A percentile compares a stretch with the other conserved stretches of the same genome.
phyloP scores from a whole-genome alignment of 2,113 vertebrate genomes.

The Perca fluviatilis region DNA sequence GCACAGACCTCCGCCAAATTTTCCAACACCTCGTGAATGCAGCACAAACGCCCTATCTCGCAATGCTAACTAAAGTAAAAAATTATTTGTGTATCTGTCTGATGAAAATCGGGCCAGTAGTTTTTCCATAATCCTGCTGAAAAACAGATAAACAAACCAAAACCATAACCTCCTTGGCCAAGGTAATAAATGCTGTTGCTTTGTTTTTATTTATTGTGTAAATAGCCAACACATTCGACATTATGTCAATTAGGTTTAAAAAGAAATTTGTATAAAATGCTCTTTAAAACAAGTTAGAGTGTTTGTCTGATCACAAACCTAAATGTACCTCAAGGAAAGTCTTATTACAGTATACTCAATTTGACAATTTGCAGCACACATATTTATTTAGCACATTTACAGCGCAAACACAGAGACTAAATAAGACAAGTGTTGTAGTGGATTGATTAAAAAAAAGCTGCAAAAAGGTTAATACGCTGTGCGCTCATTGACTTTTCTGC shows the following conservation, averaged over 20 bases:
- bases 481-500: slow-evolving; percentile 50
- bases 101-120: no score
- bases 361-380: not conserved
- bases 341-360: not conserved
- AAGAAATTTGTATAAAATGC: not conserved
- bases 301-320: not conserved
- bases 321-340: not conserved
- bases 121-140: no score
- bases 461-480: slow-evolving; percentile 52
- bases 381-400: slow-evolving; percentile 13
- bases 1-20: no score
- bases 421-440: slow-evolving; percentile 1
- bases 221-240: no score
- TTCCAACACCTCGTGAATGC: no score
- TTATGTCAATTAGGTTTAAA: not conserved
- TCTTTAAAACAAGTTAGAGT: not conserved
- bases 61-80: no score
- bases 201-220: no score
- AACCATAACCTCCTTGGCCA: no score
- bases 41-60: no score
- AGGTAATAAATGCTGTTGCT: no score
- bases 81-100: no score
- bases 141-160: no score
- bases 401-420: slow-evolving; percentile 8
- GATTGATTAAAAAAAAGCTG: slow-evolving; percentile 37